phyloP scores from a whole-genome alignment of 2,888 invertebrate species.

The Drosophila infuscata region DNA sequence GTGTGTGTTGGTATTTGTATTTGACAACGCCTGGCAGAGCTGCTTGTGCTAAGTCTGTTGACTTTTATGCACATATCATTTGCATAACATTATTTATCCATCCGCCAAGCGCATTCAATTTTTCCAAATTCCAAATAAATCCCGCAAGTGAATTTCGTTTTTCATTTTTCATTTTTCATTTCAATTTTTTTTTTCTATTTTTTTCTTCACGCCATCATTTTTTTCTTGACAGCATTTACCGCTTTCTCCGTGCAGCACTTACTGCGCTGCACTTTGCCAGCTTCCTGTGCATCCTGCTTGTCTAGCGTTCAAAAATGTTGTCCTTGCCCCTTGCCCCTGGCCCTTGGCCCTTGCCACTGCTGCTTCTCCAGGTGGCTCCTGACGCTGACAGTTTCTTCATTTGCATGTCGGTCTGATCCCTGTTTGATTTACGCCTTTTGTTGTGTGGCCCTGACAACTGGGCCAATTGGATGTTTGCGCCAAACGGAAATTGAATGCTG shows the following conservation, averaged over 20 bases:
- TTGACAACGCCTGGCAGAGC: slow-evolving; percentile 7
- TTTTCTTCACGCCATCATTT: slow-evolving; percentile 43
- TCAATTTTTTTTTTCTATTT: slow-evolving; percentile 54
- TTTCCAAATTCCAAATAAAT: slow-evolving; percentile 69
- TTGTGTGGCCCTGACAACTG: slow-evolving; percentile 12
- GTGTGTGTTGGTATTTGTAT: slow-evolving; percentile 18
- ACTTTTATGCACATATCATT: slow-evolving; percentile 83
- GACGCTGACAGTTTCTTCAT: slow-evolving; percentile 71
- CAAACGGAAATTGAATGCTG: slow-evolving; percentile 39
- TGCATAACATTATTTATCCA: slow-evolving; percentile 82
- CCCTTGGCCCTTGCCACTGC: neutral
- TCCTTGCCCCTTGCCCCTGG: neutral
- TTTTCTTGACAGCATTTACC: slow-evolving; percentile 33
- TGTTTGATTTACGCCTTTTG: slow-evolving; percentile 64
- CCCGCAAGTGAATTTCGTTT: slow-evolving; percentile 73
- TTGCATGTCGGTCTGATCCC: slow-evolving; percentile 65
- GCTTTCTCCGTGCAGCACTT: slow-evolving; percentile 48
- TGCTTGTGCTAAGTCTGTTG: slow-evolving; percentile 57
- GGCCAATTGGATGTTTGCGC: slow-evolving; percentile 59
- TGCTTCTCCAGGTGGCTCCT: slow-evolving; percentile 32
- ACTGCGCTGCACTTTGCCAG: slow-evolving; percentile 54
- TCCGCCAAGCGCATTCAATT: slow-evolving; percentile 68
- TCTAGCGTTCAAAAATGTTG: slow-evolving; percentile 7
- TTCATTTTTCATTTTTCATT: slow-evolving; percentile 54
- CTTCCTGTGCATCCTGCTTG: slow-evolving; percentile 43